phyloP scores from a whole-genome alignment of 1,140 invertebrate genomes.

The Apis cerana region DNA sequence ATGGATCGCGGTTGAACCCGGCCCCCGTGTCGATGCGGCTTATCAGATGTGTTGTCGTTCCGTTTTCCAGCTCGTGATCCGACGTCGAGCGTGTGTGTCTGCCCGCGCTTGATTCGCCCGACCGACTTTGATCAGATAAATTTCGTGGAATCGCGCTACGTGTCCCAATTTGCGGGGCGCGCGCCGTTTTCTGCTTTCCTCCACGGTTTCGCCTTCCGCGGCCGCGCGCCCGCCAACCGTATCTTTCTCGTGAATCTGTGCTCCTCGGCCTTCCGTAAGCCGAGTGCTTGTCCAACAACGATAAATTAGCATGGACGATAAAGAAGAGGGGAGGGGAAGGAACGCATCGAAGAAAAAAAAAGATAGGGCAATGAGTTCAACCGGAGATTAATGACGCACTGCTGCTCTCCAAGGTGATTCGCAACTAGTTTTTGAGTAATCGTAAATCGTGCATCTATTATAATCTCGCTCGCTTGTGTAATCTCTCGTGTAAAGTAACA shows the following conservation, averaged over 20 bases:
- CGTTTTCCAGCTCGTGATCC: constrained; percentile 41
- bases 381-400: constrained; percentile 17
- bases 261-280: constrained; percentile 2
- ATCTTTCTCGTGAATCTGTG: constrained; percentile 21
- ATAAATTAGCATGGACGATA: constrained; percentile 10
- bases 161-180: constrained; percentile 46
- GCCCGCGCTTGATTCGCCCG: constrained; percentile 42
- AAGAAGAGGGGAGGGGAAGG: not conserved
- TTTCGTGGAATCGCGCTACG: constrained; percentile 57
- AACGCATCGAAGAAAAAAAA: not conserved
- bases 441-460: not conserved
- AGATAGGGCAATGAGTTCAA: constrained; percentile 16
- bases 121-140: constrained; percentile 55
- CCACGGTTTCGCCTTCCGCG: constrained; percentile 18
- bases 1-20: constrained; percentile 21
- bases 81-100: constrained; percentile 29
- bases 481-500: not conserved
- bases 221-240: not conserved
- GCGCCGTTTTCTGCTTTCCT: constrained; percentile 42
- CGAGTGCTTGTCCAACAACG: not conserved
- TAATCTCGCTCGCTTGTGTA: not conserved
- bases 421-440: not conserved
- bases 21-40: constrained; percentile 23
- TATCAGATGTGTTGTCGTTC: constrained; percentile 56
- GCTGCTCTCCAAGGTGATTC: constrained; percentile 39